A percentile compares a stretch with the other conserved stretches of the same genome.
These are phyloP conservation scores for Eucidaris tribuloides DNA, from an alignment of 35 echinoderm and acorn worm genomes.

Conservation along the genomic window DNA sequence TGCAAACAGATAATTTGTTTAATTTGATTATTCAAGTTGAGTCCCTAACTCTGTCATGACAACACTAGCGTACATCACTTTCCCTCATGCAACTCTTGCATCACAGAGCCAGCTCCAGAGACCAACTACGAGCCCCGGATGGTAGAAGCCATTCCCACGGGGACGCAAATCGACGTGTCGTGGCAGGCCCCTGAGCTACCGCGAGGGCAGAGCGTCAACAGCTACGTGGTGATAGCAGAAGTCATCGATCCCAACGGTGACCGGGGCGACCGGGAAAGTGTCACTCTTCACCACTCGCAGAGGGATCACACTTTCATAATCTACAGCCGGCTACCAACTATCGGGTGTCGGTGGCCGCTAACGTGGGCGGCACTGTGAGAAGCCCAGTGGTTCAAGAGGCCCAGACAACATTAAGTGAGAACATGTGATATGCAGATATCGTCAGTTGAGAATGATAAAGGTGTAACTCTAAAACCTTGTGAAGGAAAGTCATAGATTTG, in stretches of 20 bases:
- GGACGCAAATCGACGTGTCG: background rate
- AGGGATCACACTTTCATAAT: conserved; percentile 1
- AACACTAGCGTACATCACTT: no score
- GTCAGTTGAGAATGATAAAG: no score
- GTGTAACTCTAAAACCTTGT: no score
- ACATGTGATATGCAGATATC: no score
- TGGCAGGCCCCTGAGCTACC: background rate
- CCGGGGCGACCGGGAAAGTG: background rate
- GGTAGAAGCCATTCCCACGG: background rate
- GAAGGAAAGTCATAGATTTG: no score
- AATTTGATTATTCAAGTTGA: no score
- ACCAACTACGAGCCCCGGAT: background rate
- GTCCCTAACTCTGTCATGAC: no score
- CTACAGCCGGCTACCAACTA: background rate
- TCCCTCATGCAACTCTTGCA: no score
- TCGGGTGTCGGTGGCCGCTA: background rate
- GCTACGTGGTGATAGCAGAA: background rate
- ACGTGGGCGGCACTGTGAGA: background rate
- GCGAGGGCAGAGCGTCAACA: background rate
- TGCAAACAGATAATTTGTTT: no score
- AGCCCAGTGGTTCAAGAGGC: background rate
- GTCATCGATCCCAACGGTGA: background rate
- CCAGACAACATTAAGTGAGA: background rate
- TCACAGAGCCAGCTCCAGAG: no score
- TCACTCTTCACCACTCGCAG: background rate